phyloP scores from a whole-genome alignment of 2,113 vertebrate genomes.

The Oryzias woworae region DNA sequence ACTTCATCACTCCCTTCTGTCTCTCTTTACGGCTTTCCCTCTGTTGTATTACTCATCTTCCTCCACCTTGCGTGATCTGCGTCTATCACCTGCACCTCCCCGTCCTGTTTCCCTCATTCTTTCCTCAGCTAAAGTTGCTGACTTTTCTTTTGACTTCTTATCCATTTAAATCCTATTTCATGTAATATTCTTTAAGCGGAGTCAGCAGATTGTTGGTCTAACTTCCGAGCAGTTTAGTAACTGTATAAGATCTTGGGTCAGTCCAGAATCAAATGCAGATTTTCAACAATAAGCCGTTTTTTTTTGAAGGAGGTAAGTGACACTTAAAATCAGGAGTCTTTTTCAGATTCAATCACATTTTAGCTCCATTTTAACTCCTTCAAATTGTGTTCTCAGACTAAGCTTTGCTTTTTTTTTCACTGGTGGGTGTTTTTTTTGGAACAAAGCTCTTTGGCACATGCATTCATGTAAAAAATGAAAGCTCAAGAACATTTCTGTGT shows the following conservation, averaged over 20 bases:
- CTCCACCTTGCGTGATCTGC: constrained; percentile 42
- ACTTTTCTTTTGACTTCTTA: neutral
- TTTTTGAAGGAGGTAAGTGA: constrained; percentile 16
- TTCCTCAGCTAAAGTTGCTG: constrained; percentile 13
- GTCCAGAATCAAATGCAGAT: too few relatives aligned
- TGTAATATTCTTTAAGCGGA: neutral
- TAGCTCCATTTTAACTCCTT: too few relatives aligned
- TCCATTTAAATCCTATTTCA: neutral
- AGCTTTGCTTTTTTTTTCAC: constrained; percentile 41
- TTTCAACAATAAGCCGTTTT: neutral
- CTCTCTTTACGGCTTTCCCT: constrained; percentile 11
- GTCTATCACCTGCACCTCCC: constrained; percentile 24
- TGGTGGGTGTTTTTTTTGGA: constrained; percentile 61
- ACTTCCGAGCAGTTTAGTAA: too few relatives aligned
- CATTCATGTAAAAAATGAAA: constrained; percentile 53
- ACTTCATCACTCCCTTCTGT: constrained; percentile 29
- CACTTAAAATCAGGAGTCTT: neutral
- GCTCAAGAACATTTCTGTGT: constrained; percentile 31
- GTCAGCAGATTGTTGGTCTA: too few relatives aligned
- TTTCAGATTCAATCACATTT: too few relatives aligned
- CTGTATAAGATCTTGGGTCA: too few relatives aligned
- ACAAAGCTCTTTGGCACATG: constrained; percentile 41
- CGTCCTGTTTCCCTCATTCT: constrained; percentile 12
- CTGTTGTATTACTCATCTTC: constrained; percentile 57
- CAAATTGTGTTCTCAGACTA: neutral